Conservation (phyloP, 2,888 invertebrate species). For the Lepidochrysops patricia region DNA sequence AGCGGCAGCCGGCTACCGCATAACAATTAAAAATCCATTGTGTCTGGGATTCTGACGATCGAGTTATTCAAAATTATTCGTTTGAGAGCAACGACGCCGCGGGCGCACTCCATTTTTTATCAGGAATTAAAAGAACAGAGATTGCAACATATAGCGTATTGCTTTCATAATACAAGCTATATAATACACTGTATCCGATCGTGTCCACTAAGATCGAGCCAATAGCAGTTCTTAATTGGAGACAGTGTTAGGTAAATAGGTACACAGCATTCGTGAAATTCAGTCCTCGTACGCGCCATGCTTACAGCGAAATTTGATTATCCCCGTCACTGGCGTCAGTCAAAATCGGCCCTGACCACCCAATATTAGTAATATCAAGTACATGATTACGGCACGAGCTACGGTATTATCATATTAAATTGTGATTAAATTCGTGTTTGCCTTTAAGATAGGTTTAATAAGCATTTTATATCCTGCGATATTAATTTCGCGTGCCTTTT, state of each 20-base stretch:
- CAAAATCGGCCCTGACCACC: constrained; percentile 22
- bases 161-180: too few species aligned
- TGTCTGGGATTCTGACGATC: too few species aligned
- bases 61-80: too few species aligned
- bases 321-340: constrained; percentile 24
- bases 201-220: constrained; percentile 12
- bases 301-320: constrained; percentile 28
- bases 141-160: too few species aligned
- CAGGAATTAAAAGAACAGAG: too few species aligned
- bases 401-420: neutral
- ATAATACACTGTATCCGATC: too few species aligned
- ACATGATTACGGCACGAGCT: neutral
- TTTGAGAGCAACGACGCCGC: too few species aligned
- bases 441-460: constrained; percentile 5
- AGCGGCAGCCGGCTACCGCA: too few species aligned
- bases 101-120: too few species aligned
- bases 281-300: constrained; percentile 20
- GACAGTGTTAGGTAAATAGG: constrained; percentile 25
- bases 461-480: neutral
- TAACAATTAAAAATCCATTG: too few species aligned
- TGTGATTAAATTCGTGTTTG: neutral
- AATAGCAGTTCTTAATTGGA: constrained; percentile 24
- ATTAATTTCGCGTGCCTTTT: neutral
- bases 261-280: constrained; percentile 23
- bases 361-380: constrained; percentile 18